A percentile compares a stretch with the other conserved stretches of the same genome.
phyloP scores from a whole-genome alignment of 2,113 vertebrate genomes.

The Coracopsis vasa region DNA sequence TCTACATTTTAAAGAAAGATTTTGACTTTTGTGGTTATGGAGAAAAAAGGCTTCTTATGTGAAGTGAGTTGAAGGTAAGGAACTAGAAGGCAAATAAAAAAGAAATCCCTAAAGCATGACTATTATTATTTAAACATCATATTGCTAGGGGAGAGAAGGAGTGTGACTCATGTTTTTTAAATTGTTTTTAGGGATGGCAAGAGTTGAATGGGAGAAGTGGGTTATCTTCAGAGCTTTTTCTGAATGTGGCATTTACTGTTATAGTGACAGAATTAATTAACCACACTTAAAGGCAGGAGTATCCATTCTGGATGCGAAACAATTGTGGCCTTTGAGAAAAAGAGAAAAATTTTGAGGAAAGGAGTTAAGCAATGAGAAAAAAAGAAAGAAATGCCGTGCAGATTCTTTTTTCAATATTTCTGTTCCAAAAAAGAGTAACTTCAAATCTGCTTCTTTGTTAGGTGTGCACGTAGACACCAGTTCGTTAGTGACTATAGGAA shows the following conservation, averaged over 20 bases:
- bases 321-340: not conserved
- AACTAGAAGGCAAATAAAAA: conserved; percentile 1
- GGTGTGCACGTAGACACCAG: not conserved
- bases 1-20: not conserved
- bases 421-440: not conserved
- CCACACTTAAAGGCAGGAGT: not conserved
- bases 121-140: not conserved
- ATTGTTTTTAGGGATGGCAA: not conserved
- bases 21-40: not conserved
- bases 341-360: not conserved
- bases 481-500: not conserved
- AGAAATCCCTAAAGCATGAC: not conserved
- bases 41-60: not conserved
- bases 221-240: not conserved
- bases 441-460: not conserved
- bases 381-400: not conserved
- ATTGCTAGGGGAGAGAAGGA: not conserved
- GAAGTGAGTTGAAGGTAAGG: not conserved
- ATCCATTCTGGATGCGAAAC: not conserved
- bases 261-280: not conserved
- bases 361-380: not conserved
- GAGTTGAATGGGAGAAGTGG: not conserved
- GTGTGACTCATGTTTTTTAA: not conserved
- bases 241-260: not conserved
- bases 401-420: not conserved